Evolutionary conservation across 2,888 invertebrate genomes (phyloP).

Genomic region (Eupelmus urozonus): DNA sequence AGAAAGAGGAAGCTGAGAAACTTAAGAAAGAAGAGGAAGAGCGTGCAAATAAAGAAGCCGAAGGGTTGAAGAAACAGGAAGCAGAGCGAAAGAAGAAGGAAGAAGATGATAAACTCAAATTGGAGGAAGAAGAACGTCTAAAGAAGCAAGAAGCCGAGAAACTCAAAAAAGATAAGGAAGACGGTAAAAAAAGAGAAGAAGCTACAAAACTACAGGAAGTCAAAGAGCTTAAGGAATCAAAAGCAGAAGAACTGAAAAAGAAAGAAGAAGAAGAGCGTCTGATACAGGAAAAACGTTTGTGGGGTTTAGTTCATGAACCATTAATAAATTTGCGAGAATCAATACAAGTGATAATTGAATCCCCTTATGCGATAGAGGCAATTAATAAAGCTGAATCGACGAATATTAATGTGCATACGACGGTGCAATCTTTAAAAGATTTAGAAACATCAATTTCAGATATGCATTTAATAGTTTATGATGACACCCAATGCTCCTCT

Average conservation of each 20-base stretch:
- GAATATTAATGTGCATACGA: conserved; percentile 47
- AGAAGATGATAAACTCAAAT: conserved; percentile 13
- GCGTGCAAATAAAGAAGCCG: background rate
- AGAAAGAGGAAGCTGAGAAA: conserved; percentile 54
- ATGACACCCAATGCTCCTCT: conserved; percentile 55
- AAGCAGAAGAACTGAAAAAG: conserved; percentile 16
- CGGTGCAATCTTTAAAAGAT: conserved; percentile 60
- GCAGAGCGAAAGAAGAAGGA: conserved; percentile 24
- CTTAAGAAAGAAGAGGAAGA: conserved; percentile 65
- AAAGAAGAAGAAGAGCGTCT: conserved; percentile 54
- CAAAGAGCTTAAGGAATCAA: background rate
- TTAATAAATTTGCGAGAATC: conserved; percentile 76
- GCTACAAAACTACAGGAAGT: conserved; percentile 57
- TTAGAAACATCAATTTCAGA: conserved; percentile 61
- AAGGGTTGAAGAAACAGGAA: background rate
- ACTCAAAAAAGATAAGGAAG: no score
- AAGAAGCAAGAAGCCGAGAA: conserved; percentile 52
- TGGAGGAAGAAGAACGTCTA: no score
- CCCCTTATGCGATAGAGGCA: conserved; percentile 20
- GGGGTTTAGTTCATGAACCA: conserved; percentile 62
- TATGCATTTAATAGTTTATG: conserved; percentile 61
- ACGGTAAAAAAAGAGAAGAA: conserved; percentile 55
- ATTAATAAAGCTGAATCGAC: conserved; percentile 15
- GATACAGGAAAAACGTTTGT: conserved; percentile 57
- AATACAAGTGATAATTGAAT: conserved; percentile 70